Conservation (phyloP, 2,113 vertebrate species). For the Sarotherodon lohbergeri region DNA sequence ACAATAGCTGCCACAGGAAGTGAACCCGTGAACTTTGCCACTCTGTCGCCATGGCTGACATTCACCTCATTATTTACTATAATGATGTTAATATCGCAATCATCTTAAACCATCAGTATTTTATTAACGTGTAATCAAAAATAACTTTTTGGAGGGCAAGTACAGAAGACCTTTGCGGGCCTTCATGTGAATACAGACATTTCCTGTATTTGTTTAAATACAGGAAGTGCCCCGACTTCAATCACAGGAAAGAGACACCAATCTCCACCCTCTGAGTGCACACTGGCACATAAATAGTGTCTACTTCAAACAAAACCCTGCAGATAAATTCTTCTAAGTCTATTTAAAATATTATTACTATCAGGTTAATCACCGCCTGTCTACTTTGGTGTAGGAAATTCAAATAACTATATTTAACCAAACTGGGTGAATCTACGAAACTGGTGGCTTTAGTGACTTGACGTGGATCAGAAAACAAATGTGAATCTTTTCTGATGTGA, state of each 20-base stretch:
- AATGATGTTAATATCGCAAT: background rate
- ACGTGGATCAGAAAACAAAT: background rate
- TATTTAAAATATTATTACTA: background rate
- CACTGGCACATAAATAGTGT: background rate
- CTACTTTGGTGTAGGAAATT: background rate
- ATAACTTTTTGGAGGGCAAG: background rate
- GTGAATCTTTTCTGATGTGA: background rate
- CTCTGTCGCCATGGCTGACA: background rate
- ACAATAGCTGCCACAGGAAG: background rate
- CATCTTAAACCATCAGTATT: background rate
- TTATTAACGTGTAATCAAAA: background rate
- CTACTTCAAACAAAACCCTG: background rate
- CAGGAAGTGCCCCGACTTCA: slow-evolving; percentile 43
- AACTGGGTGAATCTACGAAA: background rate
- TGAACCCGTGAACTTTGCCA: background rate
- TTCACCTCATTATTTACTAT: background rate
- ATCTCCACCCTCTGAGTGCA: background rate
- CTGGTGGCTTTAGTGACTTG: background rate
- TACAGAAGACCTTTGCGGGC: background rate
- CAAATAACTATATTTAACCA: background rate
- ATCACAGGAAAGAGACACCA: slow-evolving; percentile 56
- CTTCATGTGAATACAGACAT: slow-evolving; percentile 1
- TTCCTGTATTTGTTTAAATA: slow-evolving; percentile 66
- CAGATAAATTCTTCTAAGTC: background rate
- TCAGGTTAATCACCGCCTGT: background rate